These are phyloP conservation scores for Netelia virgata DNA, from an alignment of 2,888 invertebrate genomes.

Conservation along the genomic window DNA sequence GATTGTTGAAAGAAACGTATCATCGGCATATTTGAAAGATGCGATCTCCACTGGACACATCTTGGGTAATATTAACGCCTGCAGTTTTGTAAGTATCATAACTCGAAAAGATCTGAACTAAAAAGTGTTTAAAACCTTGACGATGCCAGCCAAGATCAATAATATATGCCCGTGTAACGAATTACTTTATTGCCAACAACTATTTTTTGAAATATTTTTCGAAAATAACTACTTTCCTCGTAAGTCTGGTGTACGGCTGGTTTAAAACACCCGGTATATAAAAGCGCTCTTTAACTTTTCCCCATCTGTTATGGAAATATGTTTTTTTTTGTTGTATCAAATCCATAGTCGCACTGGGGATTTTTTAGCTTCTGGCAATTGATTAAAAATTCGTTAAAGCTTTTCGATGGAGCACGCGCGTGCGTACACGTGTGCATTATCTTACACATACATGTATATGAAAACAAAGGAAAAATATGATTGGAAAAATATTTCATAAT, in stretches of 20 bases:
- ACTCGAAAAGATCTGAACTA: too few relatives aligned
- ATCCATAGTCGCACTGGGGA: not conserved
- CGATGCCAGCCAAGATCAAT: too few relatives aligned
- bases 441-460: not conserved
- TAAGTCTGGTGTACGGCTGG: not conserved
- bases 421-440: not conserved
- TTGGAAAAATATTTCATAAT: conserved; percentile 9
- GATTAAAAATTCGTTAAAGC: not conserved
- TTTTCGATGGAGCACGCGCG: not conserved
- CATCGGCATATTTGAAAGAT: too few relatives aligned
- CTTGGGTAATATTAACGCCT: too few relatives aligned
- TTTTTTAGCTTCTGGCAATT: conserved; percentile 1
- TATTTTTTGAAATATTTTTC: too few relatives aligned
- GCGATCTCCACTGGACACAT: too few relatives aligned
- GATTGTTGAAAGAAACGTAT: too few relatives aligned
- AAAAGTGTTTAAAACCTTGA: too few relatives aligned
- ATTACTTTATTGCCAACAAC: too few relatives aligned
- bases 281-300: conserved; percentile 31
- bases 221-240: not conserved
- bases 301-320: conserved; percentile 70
- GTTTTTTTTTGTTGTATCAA: not conserved
- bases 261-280: too few relatives aligned
- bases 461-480: conserved; percentile 6
- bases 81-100: too few relatives aligned
- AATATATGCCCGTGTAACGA: too few relatives aligned